A percentile compares a stretch with the other conserved stretches of the same genome.
phyloP scores from a whole-genome alignment of 2,888 invertebrate species.

The Pseudoips prasinana region DNA sequence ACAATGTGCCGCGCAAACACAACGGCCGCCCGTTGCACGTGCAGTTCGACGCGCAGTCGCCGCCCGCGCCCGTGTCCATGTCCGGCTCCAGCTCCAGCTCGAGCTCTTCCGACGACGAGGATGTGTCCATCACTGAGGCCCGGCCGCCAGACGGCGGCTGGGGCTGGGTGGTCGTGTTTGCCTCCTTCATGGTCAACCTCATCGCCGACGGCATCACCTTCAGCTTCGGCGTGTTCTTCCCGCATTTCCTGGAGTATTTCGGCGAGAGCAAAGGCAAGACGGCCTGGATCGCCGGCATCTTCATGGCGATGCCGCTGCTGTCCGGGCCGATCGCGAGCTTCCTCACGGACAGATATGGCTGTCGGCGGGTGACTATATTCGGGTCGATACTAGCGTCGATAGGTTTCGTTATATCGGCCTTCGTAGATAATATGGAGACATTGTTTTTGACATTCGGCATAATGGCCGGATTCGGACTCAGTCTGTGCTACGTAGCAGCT shows the following conservation, averaged over 20 bases:
- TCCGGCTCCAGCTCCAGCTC: conserved; percentile 72
- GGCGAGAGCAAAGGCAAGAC: conserved; percentile 92
- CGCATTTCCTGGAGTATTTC: conserved; percentile 92
- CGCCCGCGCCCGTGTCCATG: conserved; percentile 62
- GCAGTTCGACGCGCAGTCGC: conserved; percentile 80
- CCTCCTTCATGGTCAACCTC: conserved; percentile 93
- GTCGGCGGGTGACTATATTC: conserved; percentile 88
- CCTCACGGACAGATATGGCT: conserved; percentile 91
- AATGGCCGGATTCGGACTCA: conserved; percentile 91
- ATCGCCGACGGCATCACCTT: conserved; percentile 96
- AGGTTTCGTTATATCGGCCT: conserved; percentile 90
- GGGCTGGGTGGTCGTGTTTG: conserved; percentile 96
- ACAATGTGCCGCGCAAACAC: conserved; percentile 40
- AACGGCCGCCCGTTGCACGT: conserved; percentile 77
- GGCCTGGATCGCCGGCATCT: conserved; percentile 94
- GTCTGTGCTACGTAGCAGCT: conserved; percentile 94
- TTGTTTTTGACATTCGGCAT: conserved; percentile 92
- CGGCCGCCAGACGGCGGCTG: conserved; percentile 94
- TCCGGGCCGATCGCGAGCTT: conserved; percentile 93
- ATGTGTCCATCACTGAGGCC: conserved; percentile 84
- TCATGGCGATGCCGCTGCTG: conserved; percentile 94
- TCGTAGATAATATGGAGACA: conserved; percentile 88
- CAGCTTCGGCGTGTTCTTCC: conserved; percentile 94
- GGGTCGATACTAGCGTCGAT: conserved; percentile 88
- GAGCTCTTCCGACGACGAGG: conserved; percentile 84